A percentile compares a stretch with the other conserved stretches of the same genome.
phyloP scores from a whole-genome alignment of 2,888 invertebrate species.

The Stegophylla sp. region DNA sequence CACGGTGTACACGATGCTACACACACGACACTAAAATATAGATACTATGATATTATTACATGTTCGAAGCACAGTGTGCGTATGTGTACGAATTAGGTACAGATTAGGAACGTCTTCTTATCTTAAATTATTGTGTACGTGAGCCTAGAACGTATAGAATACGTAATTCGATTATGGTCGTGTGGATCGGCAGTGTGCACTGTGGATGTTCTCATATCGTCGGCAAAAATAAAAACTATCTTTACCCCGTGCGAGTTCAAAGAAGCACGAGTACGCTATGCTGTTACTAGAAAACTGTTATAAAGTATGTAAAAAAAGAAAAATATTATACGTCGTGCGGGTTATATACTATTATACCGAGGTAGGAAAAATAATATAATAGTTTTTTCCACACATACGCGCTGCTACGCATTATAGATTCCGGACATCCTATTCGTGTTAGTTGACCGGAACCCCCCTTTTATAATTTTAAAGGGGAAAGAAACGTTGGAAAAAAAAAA shows the following conservation, averaged over 20 bases:
- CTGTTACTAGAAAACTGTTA: neutral
- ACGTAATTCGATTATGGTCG: slow-evolving; percentile 25
- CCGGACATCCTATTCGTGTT: slow-evolving; percentile 43
- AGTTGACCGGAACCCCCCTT: slow-evolving; percentile 50
- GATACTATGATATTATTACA: neutral
- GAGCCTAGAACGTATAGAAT: neutral
- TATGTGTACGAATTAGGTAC: no score
- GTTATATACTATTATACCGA: neutral
- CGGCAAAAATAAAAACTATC: neutral
- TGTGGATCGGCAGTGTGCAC: neutral
- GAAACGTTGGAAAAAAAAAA: neutral
- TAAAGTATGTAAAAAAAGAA: neutral
- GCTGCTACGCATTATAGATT: slow-evolving; percentile 41
- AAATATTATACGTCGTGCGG: neutral
- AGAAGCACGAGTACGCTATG: neutral
- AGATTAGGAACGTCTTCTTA: no score
- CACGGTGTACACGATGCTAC: neutral
- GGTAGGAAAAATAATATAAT: slow-evolving; percentile 7
- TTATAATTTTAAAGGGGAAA: neutral
- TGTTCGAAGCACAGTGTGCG: slow-evolving; percentile 8
- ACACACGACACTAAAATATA: neutral
- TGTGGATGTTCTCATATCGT: slow-evolving; percentile 5
- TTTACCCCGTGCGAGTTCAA: neutral
- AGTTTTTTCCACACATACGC: slow-evolving; percentile 11
- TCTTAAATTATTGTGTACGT: slow-evolving; percentile 27